phyloP scores from a whole-genome alignment of 30 jellyfish, hydroid and myxozoan species.

The Aurelia sp. region DNA sequence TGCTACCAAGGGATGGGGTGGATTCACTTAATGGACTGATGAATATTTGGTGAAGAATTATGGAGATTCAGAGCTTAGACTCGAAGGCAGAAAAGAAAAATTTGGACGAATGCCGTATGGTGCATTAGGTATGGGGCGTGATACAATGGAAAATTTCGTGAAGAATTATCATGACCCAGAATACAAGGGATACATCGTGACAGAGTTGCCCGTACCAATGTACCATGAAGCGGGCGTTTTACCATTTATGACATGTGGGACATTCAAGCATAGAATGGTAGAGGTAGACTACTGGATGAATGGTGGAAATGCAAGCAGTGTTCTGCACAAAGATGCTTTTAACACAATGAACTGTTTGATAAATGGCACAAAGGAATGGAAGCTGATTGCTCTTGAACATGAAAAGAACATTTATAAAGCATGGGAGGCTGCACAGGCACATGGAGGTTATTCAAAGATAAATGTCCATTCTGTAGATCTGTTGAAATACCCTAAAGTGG shows the following conservation, averaged over 20 bases:
- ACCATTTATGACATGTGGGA: slow-evolving; percentile 85
- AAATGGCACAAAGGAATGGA: slow-evolving; percentile 91
- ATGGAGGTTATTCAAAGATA: slow-evolving; percentile 80
- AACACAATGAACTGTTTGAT: slow-evolving; percentile 87
- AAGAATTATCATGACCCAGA: slow-evolving; percentile 50
- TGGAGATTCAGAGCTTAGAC: slow-evolving; percentile 76
- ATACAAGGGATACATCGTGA: slow-evolving; percentile 68
- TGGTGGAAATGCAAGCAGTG: slow-evolving; percentile 80
- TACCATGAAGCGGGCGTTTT: slow-evolving; percentile 73
- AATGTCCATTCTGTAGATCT: slow-evolving; percentile 69
- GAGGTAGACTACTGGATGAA: slow-evolving; percentile 91
- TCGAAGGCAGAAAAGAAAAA: slow-evolving; percentile 80
- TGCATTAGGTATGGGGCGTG: slow-evolving; percentile 83
- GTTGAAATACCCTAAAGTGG: slow-evolving; percentile 49
- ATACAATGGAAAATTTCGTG: slow-evolving; percentile 74
- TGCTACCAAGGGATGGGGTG: slow-evolving; percentile 61
- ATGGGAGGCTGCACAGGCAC: slow-evolving; percentile 54
- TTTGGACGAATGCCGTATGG: slow-evolving; percentile 78
- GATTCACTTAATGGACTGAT: slow-evolving; percentile 82
- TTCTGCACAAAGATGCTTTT: slow-evolving; percentile 86
- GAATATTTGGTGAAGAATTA: slow-evolving; percentile 71
- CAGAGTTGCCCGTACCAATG: slow-evolving; percentile 89
- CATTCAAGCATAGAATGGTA: slow-evolving; percentile 60
- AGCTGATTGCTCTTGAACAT: slow-evolving; percentile 60
- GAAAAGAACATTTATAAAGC: slow-evolving; percentile 62